Base-by-base conservation (phyloP, 2,797 vertebrate genomes). In the Gallinago stenura region DNA sequence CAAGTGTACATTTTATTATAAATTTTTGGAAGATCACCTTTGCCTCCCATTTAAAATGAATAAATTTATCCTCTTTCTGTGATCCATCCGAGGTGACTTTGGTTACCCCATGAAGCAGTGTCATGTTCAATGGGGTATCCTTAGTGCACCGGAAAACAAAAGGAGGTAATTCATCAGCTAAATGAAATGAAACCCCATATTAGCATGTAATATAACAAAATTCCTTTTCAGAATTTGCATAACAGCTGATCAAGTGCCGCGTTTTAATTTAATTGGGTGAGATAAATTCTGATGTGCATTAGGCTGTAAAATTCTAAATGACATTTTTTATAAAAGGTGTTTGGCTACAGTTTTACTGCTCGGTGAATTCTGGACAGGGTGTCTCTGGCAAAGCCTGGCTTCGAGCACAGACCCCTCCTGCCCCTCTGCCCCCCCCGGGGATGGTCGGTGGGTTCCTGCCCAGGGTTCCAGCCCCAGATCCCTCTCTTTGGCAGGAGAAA, bases 261-360 rank as follows among this genome's bases (percentile, higher is more conserved):
- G 8, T 96, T 97, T 95, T 93, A 91, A 88, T 95, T 95, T 95
- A 89, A 95, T 88, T 95, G 25, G 30, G 15, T 95, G 50, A 83
- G 62, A 86, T 84, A 69, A 93, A 92, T 82, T 83, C 61, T 89
- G 76, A 31, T 1, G 1, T 25, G 14, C 60, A 65, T 83, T 60
- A 33, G 76, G 66, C 80, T 86, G 53, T 82, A 85, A 92, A 89
- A 75, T 57, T 76, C 87, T 64, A 75, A 71, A 84, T 86, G 58
- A 26, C 8, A 7, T 91, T 78, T 96, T 71, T 66, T 56, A 53
- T 66, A 79, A 66, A 66, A 83, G 54, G 17, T 65, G 53, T 80
- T 84, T 31, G 56, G 18, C 53, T 48, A 9, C 15, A 20, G 3
- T 83, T 79, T 83, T 79, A 83, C 58, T 73, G 61, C 26, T 37